A percentile compares a stretch with the other conserved stretches of the same genome.
Conservation (phyloP, 2,113 vertebrate genomes). For the Chaenocephalus aceratus region DNA sequence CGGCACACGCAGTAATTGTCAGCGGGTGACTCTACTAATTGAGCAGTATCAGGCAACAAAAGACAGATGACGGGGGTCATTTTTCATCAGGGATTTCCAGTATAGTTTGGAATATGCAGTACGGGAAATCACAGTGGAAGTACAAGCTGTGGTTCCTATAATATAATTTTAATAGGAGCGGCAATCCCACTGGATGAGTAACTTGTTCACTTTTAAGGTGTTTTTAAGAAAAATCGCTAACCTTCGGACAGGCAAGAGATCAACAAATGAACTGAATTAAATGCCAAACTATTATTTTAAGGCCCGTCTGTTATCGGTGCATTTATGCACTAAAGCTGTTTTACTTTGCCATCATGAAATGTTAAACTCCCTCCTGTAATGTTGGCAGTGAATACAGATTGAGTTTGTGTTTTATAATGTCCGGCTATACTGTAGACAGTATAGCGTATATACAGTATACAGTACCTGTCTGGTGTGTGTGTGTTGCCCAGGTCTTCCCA, state of each 20-base stretch:
- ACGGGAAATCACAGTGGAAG: neutral
- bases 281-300: too few species aligned
- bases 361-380: too few species aligned
- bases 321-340: neutral
- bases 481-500: slow-evolving; percentile 11
- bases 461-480: slow-evolving; percentile 2
- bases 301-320: too few species aligned
- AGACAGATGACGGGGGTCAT: slow-evolving; percentile 24
- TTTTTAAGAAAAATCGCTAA: too few species aligned
- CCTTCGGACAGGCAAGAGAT: too few species aligned
- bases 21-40: slow-evolving; percentile 53
- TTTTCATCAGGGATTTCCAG: slow-evolving; percentile 45
- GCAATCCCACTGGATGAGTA: neutral
- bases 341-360: neutral
- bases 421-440: neutral
- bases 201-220: too few species aligned
- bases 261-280: too few species aligned
- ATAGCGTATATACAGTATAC: neutral
- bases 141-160: slow-evolving; percentile 2
- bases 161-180: slow-evolving; percentile 8
- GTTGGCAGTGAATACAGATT: neutral
- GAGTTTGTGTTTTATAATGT: neutral
- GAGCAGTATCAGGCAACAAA: slow-evolving; percentile 23
- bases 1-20: slow-evolving; percentile 27
- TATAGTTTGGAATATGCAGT: slow-evolving; percentile 8